A percentile compares a stretch with the other conserved stretches of the same genome.
Conservation (phyloP, 2,888 invertebrate genomes). For the Hetaerina titia region DNA sequence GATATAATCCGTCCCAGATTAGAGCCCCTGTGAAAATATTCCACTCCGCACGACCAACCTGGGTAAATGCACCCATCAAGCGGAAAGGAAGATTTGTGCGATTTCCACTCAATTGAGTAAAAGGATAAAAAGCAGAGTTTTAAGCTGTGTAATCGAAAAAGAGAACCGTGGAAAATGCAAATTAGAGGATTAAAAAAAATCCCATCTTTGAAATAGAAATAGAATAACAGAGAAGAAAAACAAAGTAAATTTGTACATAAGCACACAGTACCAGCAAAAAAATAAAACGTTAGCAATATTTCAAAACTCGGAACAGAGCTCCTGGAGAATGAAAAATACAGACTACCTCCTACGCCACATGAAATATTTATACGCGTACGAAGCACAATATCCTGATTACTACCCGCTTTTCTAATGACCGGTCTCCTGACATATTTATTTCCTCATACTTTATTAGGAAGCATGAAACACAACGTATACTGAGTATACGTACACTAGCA, state of each 20-base stretch:
- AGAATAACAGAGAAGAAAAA: neutral
- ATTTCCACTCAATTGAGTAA: neutral
- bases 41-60: neutral
- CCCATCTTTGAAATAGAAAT: neutral
- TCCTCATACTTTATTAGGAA: too few species aligned
- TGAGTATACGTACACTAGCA: too few species aligned
- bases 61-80: neutral
- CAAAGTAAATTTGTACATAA: neutral
- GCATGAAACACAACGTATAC: too few species aligned
- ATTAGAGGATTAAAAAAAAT: neutral
- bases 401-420: too few species aligned
- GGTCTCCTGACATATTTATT: too few species aligned
- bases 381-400: too few species aligned
- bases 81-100: neutral
- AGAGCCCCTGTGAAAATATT: neutral
- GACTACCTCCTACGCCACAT: too few species aligned
- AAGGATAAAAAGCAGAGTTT: neutral
- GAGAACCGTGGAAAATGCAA: neutral
- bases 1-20: neutral
- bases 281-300: too few species aligned
- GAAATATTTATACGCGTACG: too few species aligned
- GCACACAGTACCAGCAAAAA: too few species aligned
- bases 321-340: too few species aligned
- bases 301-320: too few species aligned
- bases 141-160: neutral